Base-by-base conservation (phyloP, 30 jellyfish, hydroid and myxozoan genomes). In the Hydractinia echinata region DNA sequence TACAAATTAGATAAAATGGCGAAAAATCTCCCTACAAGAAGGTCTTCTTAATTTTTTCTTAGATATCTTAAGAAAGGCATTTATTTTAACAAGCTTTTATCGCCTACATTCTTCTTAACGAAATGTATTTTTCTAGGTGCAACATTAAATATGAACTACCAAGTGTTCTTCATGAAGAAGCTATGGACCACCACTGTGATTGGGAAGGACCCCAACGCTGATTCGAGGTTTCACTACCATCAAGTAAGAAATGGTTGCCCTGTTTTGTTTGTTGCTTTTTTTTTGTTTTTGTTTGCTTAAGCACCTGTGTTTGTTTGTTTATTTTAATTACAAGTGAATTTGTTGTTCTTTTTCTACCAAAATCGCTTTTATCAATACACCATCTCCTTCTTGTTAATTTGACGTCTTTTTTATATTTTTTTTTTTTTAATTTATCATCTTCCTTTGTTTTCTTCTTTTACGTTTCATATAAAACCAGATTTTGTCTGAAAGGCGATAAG, bases 121-220 rank as follows among this genome's bases (percentile, higher is more conserved):
- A 30, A 30, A 30, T 30, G 30, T 72, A 11, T 77, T 0, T 6
- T 60, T 61, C 15, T 66, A 80, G 87, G 87, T 58, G 3, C 86
- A 54, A 58, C 87, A 0, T 67, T 91, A 18, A 91, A 91, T 61
- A 87, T 91, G 88, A 91, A 79, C 62, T 91, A 91, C 56, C 97
- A 91, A 82, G 97, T 91, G 44, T 91, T 91, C 60, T 91, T 91
- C 76, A 91, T 91, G 97, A 91, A 91, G 84, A 91, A 91, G 79
- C 76, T 91, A 52, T 91, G 97, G 97, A 91, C 97, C 53, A 51
- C 96, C 7, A 91, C 97, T 1, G 89, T 86, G 5, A 86, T 91
- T 70, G 97, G 96, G 20, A 82, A 77, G 54, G 97, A 91, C 79
- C 69, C 95, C 8, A 83, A 79, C 72, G 97, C 97, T 5, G 97